Percentiles rank a stretch among this genome's conserved stretches.
phyloP scores from a whole-genome alignment of 2,888 invertebrate genomes.

The Thereva nobilitata region DNA sequence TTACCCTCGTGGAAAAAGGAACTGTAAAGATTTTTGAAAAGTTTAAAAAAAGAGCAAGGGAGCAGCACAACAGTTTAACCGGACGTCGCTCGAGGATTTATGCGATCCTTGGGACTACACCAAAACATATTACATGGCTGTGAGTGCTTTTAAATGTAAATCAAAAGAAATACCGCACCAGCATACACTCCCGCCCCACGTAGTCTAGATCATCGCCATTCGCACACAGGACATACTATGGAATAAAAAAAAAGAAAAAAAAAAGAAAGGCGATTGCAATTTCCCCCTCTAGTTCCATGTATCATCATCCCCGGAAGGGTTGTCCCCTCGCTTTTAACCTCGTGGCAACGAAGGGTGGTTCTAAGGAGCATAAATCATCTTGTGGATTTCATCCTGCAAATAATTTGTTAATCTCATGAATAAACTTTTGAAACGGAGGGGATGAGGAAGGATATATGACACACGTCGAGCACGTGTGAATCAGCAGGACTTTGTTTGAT shows the following conservation, averaged over 20 bases:
- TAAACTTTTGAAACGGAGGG: constrained; percentile 8
- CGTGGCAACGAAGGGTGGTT: constrained; percentile 20
- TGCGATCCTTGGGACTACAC: constrained; percentile 22
- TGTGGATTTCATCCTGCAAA: constrained; percentile 23
- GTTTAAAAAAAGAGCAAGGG: no score
- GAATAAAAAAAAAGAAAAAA: not conserved
- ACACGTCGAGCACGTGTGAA: constrained; percentile 33
- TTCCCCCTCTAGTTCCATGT: constrained; percentile 11
- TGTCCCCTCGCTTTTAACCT: constrained; percentile 20
- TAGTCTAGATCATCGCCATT: no score
- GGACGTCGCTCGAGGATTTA: constrained; percentile 29
- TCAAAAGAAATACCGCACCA: constrained; percentile 17
- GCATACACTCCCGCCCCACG: not conserved
- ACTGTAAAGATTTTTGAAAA: no score
- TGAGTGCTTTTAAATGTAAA: constrained; percentile 30
- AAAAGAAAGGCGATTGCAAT: not conserved
- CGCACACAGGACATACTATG: no score
- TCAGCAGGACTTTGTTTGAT: not conserved
- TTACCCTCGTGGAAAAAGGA: no score
- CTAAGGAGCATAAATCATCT: constrained; percentile 22
- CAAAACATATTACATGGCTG: constrained; percentile 23
- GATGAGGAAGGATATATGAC: constrained; percentile 8
- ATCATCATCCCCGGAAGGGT: constrained; percentile 20
- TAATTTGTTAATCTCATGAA: constrained; percentile 36
- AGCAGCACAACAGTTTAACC: constrained; percentile 15